phyloP scores from a whole-genome alignment of 1,140 invertebrate species.

The Eueides isabella region DNA sequence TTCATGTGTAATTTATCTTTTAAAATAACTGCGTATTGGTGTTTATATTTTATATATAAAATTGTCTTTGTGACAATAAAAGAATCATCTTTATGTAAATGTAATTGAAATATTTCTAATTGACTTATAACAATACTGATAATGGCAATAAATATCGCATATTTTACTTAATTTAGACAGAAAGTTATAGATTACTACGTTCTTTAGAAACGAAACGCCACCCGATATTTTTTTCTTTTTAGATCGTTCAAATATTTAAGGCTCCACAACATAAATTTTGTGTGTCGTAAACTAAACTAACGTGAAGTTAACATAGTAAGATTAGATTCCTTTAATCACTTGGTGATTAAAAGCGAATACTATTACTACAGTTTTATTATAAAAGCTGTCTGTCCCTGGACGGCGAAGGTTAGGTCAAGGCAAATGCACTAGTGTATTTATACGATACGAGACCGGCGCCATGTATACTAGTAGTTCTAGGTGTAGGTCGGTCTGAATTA shows the following conservation, averaged over 20 bases:
- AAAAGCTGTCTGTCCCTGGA: slow-evolving; percentile 18
- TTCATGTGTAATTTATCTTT: not conserved
- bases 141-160: no score
- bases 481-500: slow-evolving; percentile 46
- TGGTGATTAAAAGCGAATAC: not conserved
- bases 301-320: not conserved
- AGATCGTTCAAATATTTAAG: no score
- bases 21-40: not conserved
- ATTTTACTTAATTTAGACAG: no score
- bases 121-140: no score
- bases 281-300: no score
- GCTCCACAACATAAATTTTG: no score
- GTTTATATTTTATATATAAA: not conserved
- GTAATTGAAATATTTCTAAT: not conserved
- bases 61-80: not conserved
- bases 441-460: slow-evolving; percentile 33
- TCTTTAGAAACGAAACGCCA: no score
- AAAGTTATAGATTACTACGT: no score
- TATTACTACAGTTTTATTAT: slow-evolving; percentile 5
- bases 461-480: slow-evolving; percentile 36
- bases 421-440: slow-evolving; percentile 45
- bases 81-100: not conserved
- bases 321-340: not conserved
- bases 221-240: no score
- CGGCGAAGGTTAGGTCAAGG: slow-evolving; percentile 56